Percentiles rank a stretch among this genome's conserved stretches.
phyloP scores from a whole-genome alignment of 2,888 invertebrate species.

The Drosophila monieri region DNA sequence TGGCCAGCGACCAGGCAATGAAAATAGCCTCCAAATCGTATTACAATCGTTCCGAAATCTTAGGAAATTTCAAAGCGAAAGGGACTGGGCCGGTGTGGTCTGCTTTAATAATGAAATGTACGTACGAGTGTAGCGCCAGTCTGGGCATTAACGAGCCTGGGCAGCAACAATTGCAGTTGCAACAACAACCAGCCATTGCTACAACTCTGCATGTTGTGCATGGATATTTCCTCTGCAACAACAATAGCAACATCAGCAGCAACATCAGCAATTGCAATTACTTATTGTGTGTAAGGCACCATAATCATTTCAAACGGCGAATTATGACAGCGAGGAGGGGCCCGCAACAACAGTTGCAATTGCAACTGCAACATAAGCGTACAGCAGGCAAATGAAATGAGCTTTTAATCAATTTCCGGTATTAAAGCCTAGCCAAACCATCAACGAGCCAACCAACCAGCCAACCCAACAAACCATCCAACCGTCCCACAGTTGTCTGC shows the following conservation, averaged over 20 bases:
- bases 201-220: constrained; percentile 29
- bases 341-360: constrained; percentile 30
- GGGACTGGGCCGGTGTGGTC: neutral
- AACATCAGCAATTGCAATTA: constrained; percentile 25
- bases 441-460: constrained; percentile 4
- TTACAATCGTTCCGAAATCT: constrained; percentile 2
- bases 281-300: constrained; percentile 44
- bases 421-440: constrained; percentile 62
- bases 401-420: constrained; percentile 78
- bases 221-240: constrained; percentile 40
- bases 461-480: constrained; percentile 20
- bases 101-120: constrained; percentile 18
- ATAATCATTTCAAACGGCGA: constrained; percentile 72
- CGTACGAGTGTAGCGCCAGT: constrained; percentile 10
- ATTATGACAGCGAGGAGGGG: constrained; percentile 63
- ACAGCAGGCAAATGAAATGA: constrained; percentile 67
- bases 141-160: constrained; percentile 29
- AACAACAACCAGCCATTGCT: constrained; percentile 7
- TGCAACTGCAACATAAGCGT: constrained; percentile 39
- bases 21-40: constrained; percentile 2
- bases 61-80: constrained; percentile 11
- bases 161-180: constrained; percentile 19
- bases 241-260: constrained; percentile 31
- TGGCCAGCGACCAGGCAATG: constrained; percentile 15
- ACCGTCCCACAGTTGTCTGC: constrained; percentile 39